Evolutionary conservation across 2,113 vertebrate species (phyloP), one percentile per base, ranked within the genome.

Genomic region (Myiagra hebetior): DNA sequence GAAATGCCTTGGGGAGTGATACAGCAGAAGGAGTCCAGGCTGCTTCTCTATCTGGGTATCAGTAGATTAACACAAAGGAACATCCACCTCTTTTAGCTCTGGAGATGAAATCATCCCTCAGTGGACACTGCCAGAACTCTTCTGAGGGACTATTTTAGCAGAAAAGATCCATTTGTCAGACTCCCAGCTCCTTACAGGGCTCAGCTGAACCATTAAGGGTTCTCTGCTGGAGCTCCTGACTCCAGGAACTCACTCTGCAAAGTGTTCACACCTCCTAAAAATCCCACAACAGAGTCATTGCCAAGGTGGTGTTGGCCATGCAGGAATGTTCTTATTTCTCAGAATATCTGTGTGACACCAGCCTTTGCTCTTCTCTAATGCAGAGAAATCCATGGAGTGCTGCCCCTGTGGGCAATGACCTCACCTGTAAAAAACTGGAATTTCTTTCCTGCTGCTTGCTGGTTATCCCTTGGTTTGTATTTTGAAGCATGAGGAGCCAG

Each of bases 221-320:
- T 30, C 14, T 47, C 35, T 87, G 27, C 26, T 17, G 2, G 3
- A 26, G 22, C 49, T 83, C 46, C 33, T 33, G 47, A 13, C 16
- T 72, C 41, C 27, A 47, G 67, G 37, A 41, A 27, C 15, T 21
- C 23, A 2, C 41, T 44, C 49, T 72, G 27, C 13, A 50, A 42
- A 53, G 35, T 42, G 22, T 10, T 59, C 20, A 47, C 47, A 79
- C 16, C 12, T n/a, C 70, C 37, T 28, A 0, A 6, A 72, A 35
- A 13, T 50, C 22, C 72, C 6, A 0, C 15, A 23, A 5, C 57
- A 5, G 15, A 87, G 35, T 52, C 35, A 39, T 5, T 73, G 60
- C 5, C 0, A 1, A 26, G 5, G 7, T 59, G 33, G 13, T 55
- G 39, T 57, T 46, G 60, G 62, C 19, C 55, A 23, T 2, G 13